Base-by-base conservation (phyloP, 2,113 vertebrate genomes). In the Marcusenius ussheri region DNA sequence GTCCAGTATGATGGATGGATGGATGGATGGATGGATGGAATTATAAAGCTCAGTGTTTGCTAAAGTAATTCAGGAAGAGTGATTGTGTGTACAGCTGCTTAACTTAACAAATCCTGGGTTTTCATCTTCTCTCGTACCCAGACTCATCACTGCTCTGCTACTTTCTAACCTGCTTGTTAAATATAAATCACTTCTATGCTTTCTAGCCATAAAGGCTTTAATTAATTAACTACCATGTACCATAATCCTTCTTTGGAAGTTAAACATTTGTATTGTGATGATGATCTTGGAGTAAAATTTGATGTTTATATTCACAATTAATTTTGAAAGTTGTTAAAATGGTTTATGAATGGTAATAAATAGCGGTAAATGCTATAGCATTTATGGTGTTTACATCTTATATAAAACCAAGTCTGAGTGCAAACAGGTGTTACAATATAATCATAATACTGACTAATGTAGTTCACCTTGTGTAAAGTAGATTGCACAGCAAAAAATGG, bases 301-400 rank as follows among this genome's bases (percentile, higher is more conserved):
- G 45, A 86, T 86, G 47, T 86, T 86, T 86, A 86, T 86, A 50
- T 86, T 47, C 45, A 86, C n/a, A 86, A 86, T 86, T 86, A 47
- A 86, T 24, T 86, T 86, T 86, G 83, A 86, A 50, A 21, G 39
- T 47, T 50, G 24, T 86, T 86, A 86, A 86, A 86, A 49, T 47
- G 83, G 8, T 27, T 49, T 49, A 86, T 86, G 45, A 47, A 50
- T 47, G 46, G 45, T 50, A 86, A 86, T 50, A 49, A 49, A 86
- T 86, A 47, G 47, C 83, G 2, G 21, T 84, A 84, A 84, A 84
- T 84, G 45, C 13, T 47, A 47, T 47, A 3, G 5, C 46, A 24
- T 84, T 84, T 47, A 17, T 42, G 13, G 74, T 39, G 74, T 46
- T 84, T 84, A 84, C 83, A 84, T 45, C 24, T 39, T 46, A 46